A percentile compares a stretch with the other conserved stretches of the same genome.
Evolutionary conservation across 1,140 invertebrate genomes (phyloP).

Genomic region (Macrocentrus cingulum): DNA sequence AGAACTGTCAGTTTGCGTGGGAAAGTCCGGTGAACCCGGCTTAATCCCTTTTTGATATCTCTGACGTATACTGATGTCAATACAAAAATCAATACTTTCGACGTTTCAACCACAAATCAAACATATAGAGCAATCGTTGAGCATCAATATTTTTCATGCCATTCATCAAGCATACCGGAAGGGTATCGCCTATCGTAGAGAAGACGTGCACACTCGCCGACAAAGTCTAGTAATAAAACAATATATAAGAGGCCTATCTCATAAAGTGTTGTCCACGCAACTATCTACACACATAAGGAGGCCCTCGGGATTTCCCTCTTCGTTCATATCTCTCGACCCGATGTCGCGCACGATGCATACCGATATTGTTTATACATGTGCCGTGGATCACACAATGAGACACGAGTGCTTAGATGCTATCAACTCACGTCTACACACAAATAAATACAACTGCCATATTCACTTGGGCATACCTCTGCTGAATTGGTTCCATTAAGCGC

Average conservation of each 20-base stretch:
- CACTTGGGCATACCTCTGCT: slow-evolving; percentile 5
- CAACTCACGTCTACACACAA: slow-evolving; percentile 13
- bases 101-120: too few relatives aligned
- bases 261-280: slow-evolving; percentile 23
- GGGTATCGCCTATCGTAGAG: neutral
- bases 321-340: neutral
- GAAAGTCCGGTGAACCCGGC: too few relatives aligned
- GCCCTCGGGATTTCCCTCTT: slow-evolving; percentile 3
- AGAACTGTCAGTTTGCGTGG: too few relatives aligned
- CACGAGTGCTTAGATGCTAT: slow-evolving; percentile 18
- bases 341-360: slow-evolving; percentile 27
- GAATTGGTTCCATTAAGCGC: slow-evolving; percentile 13
- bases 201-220: slow-evolving; percentile 24
- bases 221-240: slow-evolving; percentile 29
- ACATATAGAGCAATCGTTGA: too few relatives aligned
- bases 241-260: slow-evolving; percentile 17
- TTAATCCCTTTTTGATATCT: too few relatives aligned
- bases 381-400: slow-evolving; percentile 19
- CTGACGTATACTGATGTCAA: too few relatives aligned
- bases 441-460: slow-evolving; percentile 2
- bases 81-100: too few relatives aligned
- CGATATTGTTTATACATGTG: slow-evolving; percentile 9
- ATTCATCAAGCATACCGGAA: slow-evolving; percentile 11
- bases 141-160: slow-evolving; percentile 1
- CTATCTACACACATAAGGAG: neutral